phyloP scores from a whole-genome alignment of 2,113 vertebrate species.

The Mandrillus leucophaeus region DNA sequence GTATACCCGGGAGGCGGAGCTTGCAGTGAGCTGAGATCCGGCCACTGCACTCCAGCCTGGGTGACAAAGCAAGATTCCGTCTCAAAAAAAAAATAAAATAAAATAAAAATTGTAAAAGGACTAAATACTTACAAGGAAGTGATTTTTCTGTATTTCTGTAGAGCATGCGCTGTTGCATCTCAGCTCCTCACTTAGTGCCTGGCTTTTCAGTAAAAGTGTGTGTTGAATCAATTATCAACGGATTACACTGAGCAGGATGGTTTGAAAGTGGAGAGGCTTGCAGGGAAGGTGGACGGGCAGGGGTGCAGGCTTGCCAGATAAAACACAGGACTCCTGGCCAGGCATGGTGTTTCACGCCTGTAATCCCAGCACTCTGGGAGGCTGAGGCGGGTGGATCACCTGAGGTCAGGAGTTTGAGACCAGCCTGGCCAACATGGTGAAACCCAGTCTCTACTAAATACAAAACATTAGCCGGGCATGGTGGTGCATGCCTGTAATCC shows the following conservation, averaged over 20 bases:
- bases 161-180: neutral
- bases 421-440: neutral
- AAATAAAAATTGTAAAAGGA: neutral
- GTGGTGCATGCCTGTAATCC: no score
- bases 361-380: neutral
- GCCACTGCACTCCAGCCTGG: no score
- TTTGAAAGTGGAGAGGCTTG: neutral
- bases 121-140: neutral
- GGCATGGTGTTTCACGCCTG: neutral
- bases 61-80: no score
- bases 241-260: neutral
- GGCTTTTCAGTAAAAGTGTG: neutral
- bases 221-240: neutral
- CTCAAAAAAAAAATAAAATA: no score
- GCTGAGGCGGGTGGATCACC: neutral
- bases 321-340: neutral
- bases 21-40: no score
- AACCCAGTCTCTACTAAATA: neutral
- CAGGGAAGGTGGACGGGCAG: neutral
- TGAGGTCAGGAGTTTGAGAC: neutral
- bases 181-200: neutral
- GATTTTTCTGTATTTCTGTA: neutral
- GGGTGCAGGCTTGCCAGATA: neutral
- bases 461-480: no score
- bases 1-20: no score